phyloP scores from a whole-genome alignment of 2,888 invertebrate species.

The Nomada hirtipes region DNA sequence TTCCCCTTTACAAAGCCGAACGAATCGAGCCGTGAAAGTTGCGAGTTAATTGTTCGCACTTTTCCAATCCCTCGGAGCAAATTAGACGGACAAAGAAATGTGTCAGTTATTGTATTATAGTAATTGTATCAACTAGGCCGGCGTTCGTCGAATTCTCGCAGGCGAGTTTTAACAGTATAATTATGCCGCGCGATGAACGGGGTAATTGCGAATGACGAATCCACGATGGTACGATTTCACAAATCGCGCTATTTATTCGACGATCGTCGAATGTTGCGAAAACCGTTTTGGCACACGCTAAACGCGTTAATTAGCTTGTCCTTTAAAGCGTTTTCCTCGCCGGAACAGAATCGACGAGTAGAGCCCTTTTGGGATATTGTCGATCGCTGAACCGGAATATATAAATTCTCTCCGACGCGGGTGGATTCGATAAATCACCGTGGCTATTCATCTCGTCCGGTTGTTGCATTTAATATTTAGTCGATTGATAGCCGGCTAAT shows the following conservation, averaged over 20 bases:
- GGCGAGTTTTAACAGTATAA: neutral
- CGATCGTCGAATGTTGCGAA: conserved; percentile 21
- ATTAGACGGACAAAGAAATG: too few species aligned
- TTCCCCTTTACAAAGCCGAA: neutral
- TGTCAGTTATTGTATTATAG: too few species aligned
- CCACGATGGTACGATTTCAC: conserved; percentile 16
- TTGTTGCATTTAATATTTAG: conserved; percentile 65
- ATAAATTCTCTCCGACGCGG: conserved; percentile 42
- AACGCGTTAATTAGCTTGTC: conserved; percentile 61
- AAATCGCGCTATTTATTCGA: conserved; percentile 29
- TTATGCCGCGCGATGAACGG: neutral
- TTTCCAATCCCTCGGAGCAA: neutral
- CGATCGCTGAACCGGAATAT: conserved; percentile 5
- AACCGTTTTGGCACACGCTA: conserved; percentile 1
- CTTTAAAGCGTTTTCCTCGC: conserved; percentile 60
- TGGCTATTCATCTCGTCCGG: conserved; percentile 50
- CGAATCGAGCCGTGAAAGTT: neutral
- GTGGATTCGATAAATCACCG: conserved; percentile 55
- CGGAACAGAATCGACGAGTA: conserved; percentile 38
- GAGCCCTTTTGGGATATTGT: conserved; percentile 49
- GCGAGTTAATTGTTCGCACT: neutral
- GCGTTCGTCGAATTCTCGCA: neutral
- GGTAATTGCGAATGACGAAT: conserved; percentile 8
- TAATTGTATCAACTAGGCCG: too few species aligned
- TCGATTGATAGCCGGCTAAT: conserved; percentile 67